Percentiles rank a stretch among this genome's conserved stretches.
Evolutionary conservation across 2,797 vertebrate genomes (phyloP).

Genomic region (Loriculus beryllinus): DNA sequence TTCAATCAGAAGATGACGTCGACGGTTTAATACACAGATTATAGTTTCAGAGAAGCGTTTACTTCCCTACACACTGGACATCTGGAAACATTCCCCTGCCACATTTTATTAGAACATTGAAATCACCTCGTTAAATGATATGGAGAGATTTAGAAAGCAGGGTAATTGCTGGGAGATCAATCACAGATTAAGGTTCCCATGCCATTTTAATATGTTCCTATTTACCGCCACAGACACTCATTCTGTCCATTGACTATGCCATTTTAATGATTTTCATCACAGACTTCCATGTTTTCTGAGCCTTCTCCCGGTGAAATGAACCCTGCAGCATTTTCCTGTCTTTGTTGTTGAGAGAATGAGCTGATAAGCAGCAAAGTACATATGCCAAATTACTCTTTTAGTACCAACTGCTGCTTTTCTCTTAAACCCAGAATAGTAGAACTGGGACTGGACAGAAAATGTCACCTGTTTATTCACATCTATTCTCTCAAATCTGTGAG

Average conservation of each 20-base stretch:
- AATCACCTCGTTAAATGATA: conserved; percentile 53
- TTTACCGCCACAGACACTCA: conserved; percentile 32
- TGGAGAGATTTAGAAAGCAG: conserved; percentile 19
- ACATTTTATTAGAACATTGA: conserved; percentile 64
- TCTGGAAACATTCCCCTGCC: conserved; percentile 56
- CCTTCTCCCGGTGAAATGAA: background rate
- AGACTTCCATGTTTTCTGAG: conserved; percentile 24
- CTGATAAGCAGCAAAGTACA: conserved; percentile 10
- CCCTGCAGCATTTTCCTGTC: background rate
- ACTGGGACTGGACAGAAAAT: background rate
- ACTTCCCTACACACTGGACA: background rate
- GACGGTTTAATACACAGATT: background rate
- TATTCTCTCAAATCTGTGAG: background rate
- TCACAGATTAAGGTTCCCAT: conserved; percentile 15
- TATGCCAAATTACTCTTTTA: background rate
- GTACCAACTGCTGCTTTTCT: background rate
- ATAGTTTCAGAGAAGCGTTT: conserved; percentile 12
- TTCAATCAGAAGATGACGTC: background rate
- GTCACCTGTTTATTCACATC: background rate
- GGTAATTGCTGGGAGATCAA: conserved; percentile 37
- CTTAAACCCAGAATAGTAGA: background rate
- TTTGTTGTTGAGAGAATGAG: background rate
- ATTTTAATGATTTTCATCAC: conserved; percentile 27
- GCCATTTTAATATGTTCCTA: conserved; percentile 23
- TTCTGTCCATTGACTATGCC: background rate